Conservation (phyloP, 2,888 invertebrate species). For the Hydrotaea diabolus region DNA sequence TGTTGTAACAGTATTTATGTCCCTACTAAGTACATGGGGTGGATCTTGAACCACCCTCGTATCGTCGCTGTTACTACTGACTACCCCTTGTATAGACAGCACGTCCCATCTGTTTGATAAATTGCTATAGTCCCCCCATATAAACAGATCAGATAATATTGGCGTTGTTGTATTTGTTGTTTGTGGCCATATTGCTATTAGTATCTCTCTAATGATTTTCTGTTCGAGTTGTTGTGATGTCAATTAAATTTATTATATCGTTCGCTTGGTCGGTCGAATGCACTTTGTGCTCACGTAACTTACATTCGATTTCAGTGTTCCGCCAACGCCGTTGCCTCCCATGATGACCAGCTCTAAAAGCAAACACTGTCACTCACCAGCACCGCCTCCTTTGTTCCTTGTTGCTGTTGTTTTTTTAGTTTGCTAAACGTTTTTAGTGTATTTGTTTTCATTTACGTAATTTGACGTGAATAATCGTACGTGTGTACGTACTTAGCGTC, state of each 20-base stretch:
- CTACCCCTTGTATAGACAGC: background rate
- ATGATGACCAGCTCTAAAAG: background rate
- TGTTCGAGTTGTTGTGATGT: slow-evolving; percentile 45
- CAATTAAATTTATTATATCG: slow-evolving; percentile 67
- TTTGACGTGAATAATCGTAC: slow-evolving; percentile 32
- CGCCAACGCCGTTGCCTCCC: background rate
- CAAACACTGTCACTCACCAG: background rate
- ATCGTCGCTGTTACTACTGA: background rate
- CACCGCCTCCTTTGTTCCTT: background rate
- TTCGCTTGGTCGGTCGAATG: slow-evolving; percentile 59
- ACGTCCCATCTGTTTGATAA: slow-evolving; percentile 43
- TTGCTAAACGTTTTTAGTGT: slow-evolving; percentile 31
- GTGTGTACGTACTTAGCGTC: slow-evolving; percentile 15
- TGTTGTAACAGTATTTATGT: no score
- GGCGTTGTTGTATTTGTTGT: background rate
- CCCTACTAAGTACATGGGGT: no score
- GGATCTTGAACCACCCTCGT: no score
- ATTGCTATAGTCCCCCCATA: no score
- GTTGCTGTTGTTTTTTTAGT: background rate
- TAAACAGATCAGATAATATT: background rate
- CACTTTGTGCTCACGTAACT: slow-evolving; percentile 64
- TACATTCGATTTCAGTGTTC: slow-evolving; percentile 5
- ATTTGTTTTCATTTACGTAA: slow-evolving; percentile 64
- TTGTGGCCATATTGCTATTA: background rate
- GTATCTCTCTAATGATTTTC: slow-evolving; percentile 14